Base-by-base conservation (phyloP, 2,888 invertebrate species). In the Leptothorax acervorum region DNA sequence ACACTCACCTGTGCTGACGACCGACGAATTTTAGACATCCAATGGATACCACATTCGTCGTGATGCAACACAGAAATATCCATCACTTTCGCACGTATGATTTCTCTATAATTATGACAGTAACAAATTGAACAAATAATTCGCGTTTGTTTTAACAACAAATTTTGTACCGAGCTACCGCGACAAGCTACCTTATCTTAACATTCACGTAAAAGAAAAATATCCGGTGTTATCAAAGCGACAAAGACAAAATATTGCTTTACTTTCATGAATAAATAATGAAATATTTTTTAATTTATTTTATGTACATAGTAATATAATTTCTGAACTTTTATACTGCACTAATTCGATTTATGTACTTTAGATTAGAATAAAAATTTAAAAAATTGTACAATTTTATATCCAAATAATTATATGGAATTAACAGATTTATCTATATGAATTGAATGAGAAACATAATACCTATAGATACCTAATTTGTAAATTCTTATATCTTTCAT, bases 1-100 rank as follows among this genome's bases (percentile, higher is more conserved):
- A 28, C 35, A 79, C 79, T 81, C 79, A 81, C 79, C 79, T 81
- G 42, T 78, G 23, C 42, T 23, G 45, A 45, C 11, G 23, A 35
- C 39, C 18, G 60, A 48, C 18, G 60, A 31, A 35, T 60, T 60
- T 48, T 60, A 73, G 35, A 62, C 23, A 79, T 45, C 57, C 23
- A 57, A 35, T 12, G 42, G 42, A 23, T 42, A 79, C 12, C 45
- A 73, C 53, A 81, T 74, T 51, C 39, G 31, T 60, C 42, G 23
- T 1, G 23, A 81, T 70, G 75, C 12, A 74, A 73, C 35, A 74
- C 74, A 70, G 35, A 81, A 66, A 79, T 35, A 57, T 57, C 23
- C 73, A 57, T 6, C 74, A 79, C 73, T 79, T 11, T 62, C 15
- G 31, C 71, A 73, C 79, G 11, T n/a, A 35, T 73, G 4, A 31